Evolutionary conservation across 2,888 invertebrate genomes (phyloP).

Genomic region (Lepidocyrtoides sp.): DNA sequence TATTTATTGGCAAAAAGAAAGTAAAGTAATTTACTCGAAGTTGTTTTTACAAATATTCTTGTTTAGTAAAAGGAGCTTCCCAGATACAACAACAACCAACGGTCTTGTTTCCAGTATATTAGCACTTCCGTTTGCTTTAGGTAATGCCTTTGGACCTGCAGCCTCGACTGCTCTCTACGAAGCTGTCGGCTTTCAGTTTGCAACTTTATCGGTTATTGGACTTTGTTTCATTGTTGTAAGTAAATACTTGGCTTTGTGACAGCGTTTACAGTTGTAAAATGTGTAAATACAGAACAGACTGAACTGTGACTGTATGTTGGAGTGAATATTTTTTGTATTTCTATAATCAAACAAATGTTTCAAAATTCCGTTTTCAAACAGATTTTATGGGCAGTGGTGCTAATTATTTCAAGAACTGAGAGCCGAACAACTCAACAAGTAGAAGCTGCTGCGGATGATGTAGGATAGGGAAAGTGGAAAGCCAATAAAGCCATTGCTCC

Average conservation of each 20-base stretch:
- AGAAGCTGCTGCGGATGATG: too few relatives aligned
- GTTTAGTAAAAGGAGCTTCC: conserved; percentile 76
- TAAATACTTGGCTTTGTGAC: not conserved
- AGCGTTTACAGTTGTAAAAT: not conserved
- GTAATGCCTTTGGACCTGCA: conserved; percentile 81
- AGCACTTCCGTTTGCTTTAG: conserved; percentile 79
- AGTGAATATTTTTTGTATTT: too few relatives aligned
- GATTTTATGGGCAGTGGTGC: not conserved
- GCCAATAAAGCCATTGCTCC: too few relatives aligned
- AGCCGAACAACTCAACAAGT: not conserved
- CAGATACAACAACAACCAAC: conserved; percentile 74
- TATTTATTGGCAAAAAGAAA: too few relatives aligned
- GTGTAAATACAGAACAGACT: not conserved
- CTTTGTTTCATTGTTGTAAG: conserved; percentile 71
- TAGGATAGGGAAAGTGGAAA: too few relatives aligned
- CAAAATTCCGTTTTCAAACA: not conserved
- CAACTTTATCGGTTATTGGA: conserved; percentile 77
- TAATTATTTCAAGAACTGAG: not conserved
- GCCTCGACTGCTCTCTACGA: conserved; percentile 78
- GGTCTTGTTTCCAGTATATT: conserved; percentile 78
- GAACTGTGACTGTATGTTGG: too few relatives aligned
- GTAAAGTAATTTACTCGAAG: too few relatives aligned
- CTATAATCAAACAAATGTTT: too few relatives aligned
- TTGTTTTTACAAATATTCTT: too few relatives aligned
- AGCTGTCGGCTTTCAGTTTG: conserved; percentile 79